phyloP scores from a whole-genome alignment of 1,140 invertebrate genomes.

The Euura saliciscinereae region DNA sequence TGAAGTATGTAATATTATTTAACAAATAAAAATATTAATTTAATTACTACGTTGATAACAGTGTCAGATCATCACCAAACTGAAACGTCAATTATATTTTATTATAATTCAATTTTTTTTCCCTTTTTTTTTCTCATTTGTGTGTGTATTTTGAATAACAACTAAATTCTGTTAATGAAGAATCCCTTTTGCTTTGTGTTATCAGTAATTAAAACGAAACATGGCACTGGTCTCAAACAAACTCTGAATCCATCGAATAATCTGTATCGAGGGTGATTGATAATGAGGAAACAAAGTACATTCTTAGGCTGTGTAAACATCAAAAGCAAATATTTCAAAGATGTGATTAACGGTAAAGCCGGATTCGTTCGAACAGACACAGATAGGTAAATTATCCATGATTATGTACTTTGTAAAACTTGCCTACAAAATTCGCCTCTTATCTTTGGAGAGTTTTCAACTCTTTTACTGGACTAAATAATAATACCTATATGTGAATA shows the following conservation, averaged over 20 bases:
- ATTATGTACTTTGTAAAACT: background rate
- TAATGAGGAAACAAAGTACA: too few species aligned
- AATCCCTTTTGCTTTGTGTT: background rate
- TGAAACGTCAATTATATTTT: background rate
- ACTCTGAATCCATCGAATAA: background rate
- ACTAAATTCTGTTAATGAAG: background rate
- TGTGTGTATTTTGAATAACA: too few species aligned
- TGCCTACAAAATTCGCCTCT: background rate
- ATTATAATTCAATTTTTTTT: background rate
- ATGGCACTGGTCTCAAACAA: background rate
- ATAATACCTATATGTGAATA: too few species aligned
- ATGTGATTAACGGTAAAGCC: too few species aligned
- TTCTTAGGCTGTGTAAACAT: background rate
- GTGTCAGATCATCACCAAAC: background rate
- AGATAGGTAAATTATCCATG: too few species aligned
- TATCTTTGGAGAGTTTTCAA: conserved; percentile 1
- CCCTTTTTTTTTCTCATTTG: background rate
- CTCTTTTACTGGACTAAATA: background rate
- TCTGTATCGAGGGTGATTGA: too few species aligned
- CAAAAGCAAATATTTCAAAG: background rate
- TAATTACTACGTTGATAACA: background rate
- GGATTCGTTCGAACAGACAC: too few species aligned
- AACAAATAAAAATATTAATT: conserved; percentile 1
- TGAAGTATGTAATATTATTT: background rate
- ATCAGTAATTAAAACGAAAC: background rate